A percentile compares a stretch with the other conserved stretches of the same genome.
These are phyloP conservation scores for Drosophila anomelani DNA, from an alignment of 2,888 invertebrate species.

Conservation along the genomic window DNA sequence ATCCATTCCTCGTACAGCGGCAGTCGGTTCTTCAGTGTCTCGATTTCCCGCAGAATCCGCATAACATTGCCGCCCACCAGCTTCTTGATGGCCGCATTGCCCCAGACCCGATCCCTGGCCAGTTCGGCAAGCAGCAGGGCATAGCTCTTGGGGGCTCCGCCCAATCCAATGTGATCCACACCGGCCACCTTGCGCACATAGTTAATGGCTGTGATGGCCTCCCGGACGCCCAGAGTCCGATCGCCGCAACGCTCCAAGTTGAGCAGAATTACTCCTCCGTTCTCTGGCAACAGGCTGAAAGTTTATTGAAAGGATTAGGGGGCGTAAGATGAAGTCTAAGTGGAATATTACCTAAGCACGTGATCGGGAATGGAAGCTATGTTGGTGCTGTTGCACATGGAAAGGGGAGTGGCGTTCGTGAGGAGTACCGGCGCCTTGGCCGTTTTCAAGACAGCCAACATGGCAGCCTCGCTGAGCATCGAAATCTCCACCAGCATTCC, in stretches of 20 bases:
- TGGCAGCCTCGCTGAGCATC: conserved; percentile 88
- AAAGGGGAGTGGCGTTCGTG: conserved; percentile 88
- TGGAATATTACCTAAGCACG: conserved; percentile 85
- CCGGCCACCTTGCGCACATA: conserved; percentile 88
- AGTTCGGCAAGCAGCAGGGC: conserved; percentile 87
- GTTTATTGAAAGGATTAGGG: background rate
- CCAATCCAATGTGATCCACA: conserved; percentile 88
- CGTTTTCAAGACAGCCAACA: conserved; percentile 87
- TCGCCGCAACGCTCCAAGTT: conserved; percentile 86
- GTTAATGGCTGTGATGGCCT: conserved; percentile 87
- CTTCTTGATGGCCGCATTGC: conserved; percentile 87
- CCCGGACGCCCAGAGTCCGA: conserved; percentile 82
- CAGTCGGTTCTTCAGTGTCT: conserved; percentile 84
- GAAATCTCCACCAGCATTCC: conserved; percentile 90
- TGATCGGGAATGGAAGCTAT: conserved; percentile 93
- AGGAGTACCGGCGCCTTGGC: conserved; percentile 88
- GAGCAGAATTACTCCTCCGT: conserved; percentile 88
- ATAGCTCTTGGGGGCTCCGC: conserved; percentile 86
- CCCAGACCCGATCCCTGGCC: conserved; percentile 87
- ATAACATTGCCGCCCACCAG: conserved; percentile 87
- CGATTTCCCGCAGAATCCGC: conserved; percentile 86
- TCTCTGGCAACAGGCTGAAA: conserved; percentile 83
- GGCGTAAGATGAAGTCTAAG: no score
- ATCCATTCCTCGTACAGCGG: conserved; percentile 86
- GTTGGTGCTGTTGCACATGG: conserved; percentile 89